These are phyloP conservation scores for Leptobrachium ailaonicum DNA, from an alignment of 2,113 vertebrate genomes.

Conservation along the genomic window DNA sequence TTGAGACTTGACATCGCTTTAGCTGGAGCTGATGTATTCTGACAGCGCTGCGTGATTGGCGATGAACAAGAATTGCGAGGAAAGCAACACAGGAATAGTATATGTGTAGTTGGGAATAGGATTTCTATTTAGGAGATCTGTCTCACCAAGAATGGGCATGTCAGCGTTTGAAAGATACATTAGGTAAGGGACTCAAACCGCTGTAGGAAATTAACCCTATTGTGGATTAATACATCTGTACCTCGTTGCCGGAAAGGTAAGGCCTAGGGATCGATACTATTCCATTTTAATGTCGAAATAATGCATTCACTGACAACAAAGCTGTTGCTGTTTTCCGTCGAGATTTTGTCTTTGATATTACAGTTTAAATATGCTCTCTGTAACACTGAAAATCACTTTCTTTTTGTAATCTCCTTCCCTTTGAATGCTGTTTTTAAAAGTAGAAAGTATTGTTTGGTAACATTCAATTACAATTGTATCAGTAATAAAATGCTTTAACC, in stretches of 20 bases:
- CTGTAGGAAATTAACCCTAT: no score
- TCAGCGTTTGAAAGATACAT: slow-evolving; percentile 25
- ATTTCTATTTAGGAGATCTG: slow-evolving; percentile 22
- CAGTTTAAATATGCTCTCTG: no score
- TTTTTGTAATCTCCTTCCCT: no score
- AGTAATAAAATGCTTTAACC: no score
- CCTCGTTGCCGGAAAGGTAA: neutral
- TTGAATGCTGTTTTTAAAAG: no score
- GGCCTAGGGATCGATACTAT: neutral
- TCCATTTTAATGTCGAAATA: neutral
- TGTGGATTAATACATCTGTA: neutral
- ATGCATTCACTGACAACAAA: neutral
- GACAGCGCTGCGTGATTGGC: slow-evolving; percentile 31
- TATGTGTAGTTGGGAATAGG: slow-evolving; percentile 27
- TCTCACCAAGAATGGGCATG: slow-evolving; percentile 5
- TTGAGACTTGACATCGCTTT: slow-evolving; percentile 20
- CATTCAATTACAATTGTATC: no score
- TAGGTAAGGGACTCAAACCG: neutral
- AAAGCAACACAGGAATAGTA: slow-evolving; percentile 9
- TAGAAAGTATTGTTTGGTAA: no score
- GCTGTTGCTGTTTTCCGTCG: neutral
- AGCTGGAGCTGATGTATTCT: slow-evolving; percentile 13
- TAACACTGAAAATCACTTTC: no score
- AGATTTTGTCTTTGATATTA: no score
- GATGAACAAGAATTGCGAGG: neutral